A percentile compares a stretch with the other conserved stretches of the same genome.
These are phyloP conservation scores for Regulus satrapa DNA, from an alignment of 2,113 vertebrate species.

Conservation along the genomic window DNA sequence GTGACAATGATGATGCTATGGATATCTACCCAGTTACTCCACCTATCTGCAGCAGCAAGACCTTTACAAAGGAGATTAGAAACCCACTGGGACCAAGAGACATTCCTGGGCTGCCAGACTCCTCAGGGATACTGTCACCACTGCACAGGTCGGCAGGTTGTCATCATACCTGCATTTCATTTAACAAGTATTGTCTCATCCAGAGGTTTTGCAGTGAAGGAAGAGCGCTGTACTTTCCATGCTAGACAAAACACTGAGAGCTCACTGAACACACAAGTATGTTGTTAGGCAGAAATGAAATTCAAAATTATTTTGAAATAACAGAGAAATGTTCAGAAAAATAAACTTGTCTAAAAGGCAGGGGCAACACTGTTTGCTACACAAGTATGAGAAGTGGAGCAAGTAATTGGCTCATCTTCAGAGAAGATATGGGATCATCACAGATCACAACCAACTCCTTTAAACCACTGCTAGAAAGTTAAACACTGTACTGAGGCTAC, in stretches of 20 bases:
- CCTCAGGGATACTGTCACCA: neutral
- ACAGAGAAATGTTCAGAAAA: neutral
- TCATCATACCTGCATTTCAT: neutral
- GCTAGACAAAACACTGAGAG: neutral
- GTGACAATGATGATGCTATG: neutral
- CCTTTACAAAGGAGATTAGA: neutral
- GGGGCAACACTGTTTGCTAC: neutral
- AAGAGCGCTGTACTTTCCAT: neutral
- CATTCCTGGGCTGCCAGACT: neutral
- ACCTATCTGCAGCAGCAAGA: neutral
- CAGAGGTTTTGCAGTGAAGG: neutral
- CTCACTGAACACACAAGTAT: neutral
- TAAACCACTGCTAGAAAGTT: neutral
- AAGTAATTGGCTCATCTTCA: neutral
- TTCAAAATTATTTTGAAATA: neutral
- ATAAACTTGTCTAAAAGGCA: neutral
- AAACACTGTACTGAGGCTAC: neutral
- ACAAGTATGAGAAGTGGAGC: neutral
- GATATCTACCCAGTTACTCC: neutral
- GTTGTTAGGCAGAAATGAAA: neutral
- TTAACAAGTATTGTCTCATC: neutral
- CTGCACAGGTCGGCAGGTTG: rapidly evolving
- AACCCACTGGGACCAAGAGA: neutral
- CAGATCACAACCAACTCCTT: neutral
- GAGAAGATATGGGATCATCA: neutral